Evolutionary conservation across 2,888 invertebrate species (phyloP), one percentile per base, ranked within the genome.

Genomic region (Temnothorax unifasciatus): DNA sequence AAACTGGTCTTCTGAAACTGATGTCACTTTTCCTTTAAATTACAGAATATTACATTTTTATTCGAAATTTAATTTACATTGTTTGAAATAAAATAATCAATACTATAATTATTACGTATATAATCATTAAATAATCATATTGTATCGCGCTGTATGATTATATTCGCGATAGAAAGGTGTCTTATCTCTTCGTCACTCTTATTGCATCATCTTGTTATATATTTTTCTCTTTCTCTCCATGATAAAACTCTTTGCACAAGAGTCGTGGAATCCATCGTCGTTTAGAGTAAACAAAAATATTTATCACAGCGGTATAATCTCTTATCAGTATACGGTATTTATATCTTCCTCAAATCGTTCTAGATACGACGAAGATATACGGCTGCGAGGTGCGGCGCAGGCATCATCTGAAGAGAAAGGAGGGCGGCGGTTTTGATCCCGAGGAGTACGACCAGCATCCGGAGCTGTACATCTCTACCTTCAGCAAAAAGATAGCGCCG

Each of bases 401-500:
- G 9, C 98, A 99, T 95, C 99, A 99, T 92, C 96, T 99, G 88
- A 98, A 99, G 91, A 96, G 99, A 44, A 98, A 98, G 90, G 98
- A 98, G 73, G 99, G 98, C 1, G 99, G 99, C 2, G 98, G 98
- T 0, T 99, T 99, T 93, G 98, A 99, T 95, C 96, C 97, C 1
- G 97, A 97, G 76, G 98, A 99, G 92, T 99, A 99, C 94, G 98
- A 99, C 77, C 97, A 98, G 90, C 97, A 97, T 93, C 99, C 99
- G 0, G 98, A 99, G 93, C 96, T 97, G 92, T 99, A 99, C 94
- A 98, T 98, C 79, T 99, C 99, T 4, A 98, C 98, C 0, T 99
- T 99, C 94, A 98, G 98, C 90, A 98, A 98, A 93, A 98, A 98
- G 96, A 98, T 99, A 89, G 99, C 99, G 0, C 99, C 99, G 0